A percentile compares a stretch with the other conserved stretches of the same genome.
phyloP scores from a whole-genome alignment of 1,140 invertebrate species.

The Periplaneta americana region DNA sequence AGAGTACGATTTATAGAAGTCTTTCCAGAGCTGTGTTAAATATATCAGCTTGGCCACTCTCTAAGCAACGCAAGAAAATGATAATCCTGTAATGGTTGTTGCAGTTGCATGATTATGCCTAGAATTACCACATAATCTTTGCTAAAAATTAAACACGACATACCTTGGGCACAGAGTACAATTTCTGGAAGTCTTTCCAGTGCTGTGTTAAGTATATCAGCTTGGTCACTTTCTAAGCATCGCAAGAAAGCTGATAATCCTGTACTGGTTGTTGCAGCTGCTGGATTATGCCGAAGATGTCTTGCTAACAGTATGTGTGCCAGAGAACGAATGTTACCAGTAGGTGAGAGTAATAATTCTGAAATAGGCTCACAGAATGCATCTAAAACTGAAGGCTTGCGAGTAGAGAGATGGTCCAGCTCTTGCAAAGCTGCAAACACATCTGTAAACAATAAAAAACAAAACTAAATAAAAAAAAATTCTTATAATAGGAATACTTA shows the following conservation, averaged over 20 bases:
- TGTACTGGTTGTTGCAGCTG: constrained; percentile 32
- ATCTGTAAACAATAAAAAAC: constrained; percentile 43
- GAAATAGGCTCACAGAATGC: constrained; percentile 56
- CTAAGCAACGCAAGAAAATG: not conserved
- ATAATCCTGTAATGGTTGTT: not conserved
- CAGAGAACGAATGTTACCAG: constrained; percentile 54
- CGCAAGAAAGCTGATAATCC: constrained; percentile 64
- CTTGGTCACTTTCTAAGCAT: constrained; percentile 70
- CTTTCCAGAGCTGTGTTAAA: no score
- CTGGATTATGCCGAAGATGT: constrained; percentile 59
- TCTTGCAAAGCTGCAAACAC: constrained; percentile 60
- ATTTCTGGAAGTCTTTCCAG: constrained; percentile 81
- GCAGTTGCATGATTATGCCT: not conserved
- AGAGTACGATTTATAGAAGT: no score
- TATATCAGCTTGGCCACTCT: not conserved
- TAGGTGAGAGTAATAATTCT: constrained; percentile 52
- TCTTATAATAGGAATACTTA: no score
- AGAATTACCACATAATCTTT: not conserved
- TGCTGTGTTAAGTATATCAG: constrained; percentile 70
- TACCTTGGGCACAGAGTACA: constrained; percentile 71
- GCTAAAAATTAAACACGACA: not conserved
- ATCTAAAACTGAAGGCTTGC: constrained; percentile 59
- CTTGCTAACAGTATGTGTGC: constrained; percentile 59
- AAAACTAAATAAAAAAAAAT: not conserved
- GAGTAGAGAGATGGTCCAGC: constrained; percentile 61